These are phyloP conservation scores for Lycopodina hypogea DNA, from an alignment of 37 sponge, comb jelly and placozoan species.

Conservation along the genomic window DNA sequence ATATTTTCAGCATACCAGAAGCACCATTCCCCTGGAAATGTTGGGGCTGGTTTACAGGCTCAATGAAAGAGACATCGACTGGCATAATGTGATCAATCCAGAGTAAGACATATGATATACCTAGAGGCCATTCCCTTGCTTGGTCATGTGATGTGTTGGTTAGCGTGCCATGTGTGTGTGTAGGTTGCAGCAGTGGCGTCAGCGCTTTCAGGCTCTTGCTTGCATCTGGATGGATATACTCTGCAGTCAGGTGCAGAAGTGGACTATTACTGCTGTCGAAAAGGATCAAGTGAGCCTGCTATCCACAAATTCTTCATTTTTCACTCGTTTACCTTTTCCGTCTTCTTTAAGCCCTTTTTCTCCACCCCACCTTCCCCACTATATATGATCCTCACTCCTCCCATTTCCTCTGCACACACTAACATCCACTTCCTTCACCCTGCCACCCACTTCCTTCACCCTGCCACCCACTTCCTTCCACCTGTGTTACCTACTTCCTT, in stretches of 20 bases:
- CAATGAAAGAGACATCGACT: conserved; percentile 67
- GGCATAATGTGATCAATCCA: conserved; percentile 55
- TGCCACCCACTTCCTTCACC: too few relatives aligned
- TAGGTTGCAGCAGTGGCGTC: conserved; percentile 71
- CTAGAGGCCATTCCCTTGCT: not conserved
- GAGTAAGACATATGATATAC: conserved; percentile 42
- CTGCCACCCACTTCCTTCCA: too few relatives aligned
- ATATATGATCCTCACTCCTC: not conserved
- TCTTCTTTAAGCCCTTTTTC: not conserved
- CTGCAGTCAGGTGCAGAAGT: conserved; percentile 45
- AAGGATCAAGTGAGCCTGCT: conserved; percentile 51
- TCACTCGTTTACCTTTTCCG: not conserved
- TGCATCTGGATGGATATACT: conserved; percentile 78
- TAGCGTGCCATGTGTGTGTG: not conserved
- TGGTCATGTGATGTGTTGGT: conserved; percentile 3
- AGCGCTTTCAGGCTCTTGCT: conserved; percentile 53
- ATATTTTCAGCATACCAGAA: conserved; percentile 44
- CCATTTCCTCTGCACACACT: conserved; percentile 3
- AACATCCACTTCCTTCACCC: not conserved
- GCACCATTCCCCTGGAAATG: conserved; percentile 55
- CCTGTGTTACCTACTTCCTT: too few relatives aligned
- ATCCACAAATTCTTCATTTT: not conserved
- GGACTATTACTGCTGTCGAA: conserved; percentile 43
- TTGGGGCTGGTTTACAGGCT: conserved; percentile 74
- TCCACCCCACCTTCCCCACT: not conserved